Conservation (phyloP, 53 echinoderm and acorn worm genomes). For the Antedon mediterranea region DNA sequence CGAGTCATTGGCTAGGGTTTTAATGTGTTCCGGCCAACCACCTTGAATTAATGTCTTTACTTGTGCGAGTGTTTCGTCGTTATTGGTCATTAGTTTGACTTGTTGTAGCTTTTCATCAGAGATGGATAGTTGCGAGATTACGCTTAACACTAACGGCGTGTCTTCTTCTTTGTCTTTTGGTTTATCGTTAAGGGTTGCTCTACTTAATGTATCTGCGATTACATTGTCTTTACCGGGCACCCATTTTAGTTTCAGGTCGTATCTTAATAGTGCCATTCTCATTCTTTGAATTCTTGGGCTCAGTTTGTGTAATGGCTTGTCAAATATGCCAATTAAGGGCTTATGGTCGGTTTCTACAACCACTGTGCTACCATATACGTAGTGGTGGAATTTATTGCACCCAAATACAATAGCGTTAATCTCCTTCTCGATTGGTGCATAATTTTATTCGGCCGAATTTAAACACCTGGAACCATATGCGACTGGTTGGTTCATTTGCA, state of each 20-base stretch:
- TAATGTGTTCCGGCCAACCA: too few relatives aligned
- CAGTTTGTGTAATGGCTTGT: constrained; percentile 34
- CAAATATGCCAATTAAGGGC: constrained; percentile 32
- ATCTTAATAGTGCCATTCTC: constrained; percentile 27
- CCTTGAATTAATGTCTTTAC: too few relatives aligned
- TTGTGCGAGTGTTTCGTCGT: too few relatives aligned
- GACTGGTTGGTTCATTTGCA: constrained; percentile 5
- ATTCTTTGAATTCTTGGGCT: constrained; percentile 34
- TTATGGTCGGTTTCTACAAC: constrained; percentile 23
- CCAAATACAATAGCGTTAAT: not conserved
- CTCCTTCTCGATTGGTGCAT: not conserved
- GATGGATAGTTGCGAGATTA: not conserved
- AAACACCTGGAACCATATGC: constrained; percentile 12
- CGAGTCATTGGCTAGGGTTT: too few relatives aligned
- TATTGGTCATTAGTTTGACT: too few relatives aligned
- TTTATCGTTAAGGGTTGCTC: not conserved
- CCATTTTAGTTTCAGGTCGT: constrained; percentile 11
- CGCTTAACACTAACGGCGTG: not conserved
- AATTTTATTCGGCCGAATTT: not conserved
- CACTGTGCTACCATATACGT: constrained; percentile 3
- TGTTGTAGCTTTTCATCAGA: not conserved
- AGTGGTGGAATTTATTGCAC: constrained; percentile 4
- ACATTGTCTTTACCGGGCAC: constrained; percentile 2
- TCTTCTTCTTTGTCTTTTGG: not conserved
- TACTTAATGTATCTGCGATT: not conserved